phyloP scores from a whole-genome alignment of 2,113 vertebrate species.

The Chionis minor region DNA sequence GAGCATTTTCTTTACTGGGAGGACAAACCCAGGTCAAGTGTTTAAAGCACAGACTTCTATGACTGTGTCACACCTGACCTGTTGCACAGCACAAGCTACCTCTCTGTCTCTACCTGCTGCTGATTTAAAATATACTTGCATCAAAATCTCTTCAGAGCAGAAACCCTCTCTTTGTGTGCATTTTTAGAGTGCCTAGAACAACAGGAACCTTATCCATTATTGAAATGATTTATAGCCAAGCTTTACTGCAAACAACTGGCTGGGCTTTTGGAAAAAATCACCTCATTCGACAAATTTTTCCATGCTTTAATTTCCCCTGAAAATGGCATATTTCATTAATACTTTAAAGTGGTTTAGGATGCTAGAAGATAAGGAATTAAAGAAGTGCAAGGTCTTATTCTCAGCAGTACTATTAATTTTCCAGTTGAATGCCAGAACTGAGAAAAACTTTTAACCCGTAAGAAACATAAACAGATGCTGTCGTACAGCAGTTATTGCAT shows the following conservation, averaged over 20 bases:
- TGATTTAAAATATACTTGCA: neutral
- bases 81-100: neutral
- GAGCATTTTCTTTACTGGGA: neutral
- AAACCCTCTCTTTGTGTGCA: neutral
- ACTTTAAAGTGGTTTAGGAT: neutral
- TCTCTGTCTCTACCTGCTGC: neutral
- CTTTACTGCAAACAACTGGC: neutral
- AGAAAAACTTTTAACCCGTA: neutral
- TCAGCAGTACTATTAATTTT: neutral
- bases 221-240: neutral
- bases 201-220: neutral
- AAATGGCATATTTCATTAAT: neutral
- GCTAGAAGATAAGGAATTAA: neutral
- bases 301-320: neutral
- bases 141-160: neutral
- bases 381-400: neutral
- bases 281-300: neutral
- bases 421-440: neutral
- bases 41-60: neutral
- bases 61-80: neutral
- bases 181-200: neutral
- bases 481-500: neutral
- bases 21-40: neutral
- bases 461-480: neutral
- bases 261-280: neutral